phyloP scores from a whole-genome alignment of 2,888 invertebrate species.

The Thyatira batis region DNA sequence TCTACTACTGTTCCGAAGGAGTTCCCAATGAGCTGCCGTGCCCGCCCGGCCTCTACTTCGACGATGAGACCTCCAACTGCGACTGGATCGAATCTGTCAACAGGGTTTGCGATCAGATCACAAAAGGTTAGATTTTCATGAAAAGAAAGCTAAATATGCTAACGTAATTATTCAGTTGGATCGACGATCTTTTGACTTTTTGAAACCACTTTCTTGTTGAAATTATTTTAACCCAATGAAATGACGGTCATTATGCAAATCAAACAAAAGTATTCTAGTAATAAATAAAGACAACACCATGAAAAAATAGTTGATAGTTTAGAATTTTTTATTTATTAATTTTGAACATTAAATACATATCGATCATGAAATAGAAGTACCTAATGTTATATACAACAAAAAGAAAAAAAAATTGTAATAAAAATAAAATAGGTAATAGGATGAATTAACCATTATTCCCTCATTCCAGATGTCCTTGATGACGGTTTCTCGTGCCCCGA shows the following conservation, averaged over 20 bases:
- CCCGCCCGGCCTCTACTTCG: conserved; percentile 89
- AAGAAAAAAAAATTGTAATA: not conserved
- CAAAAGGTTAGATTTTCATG: conserved; percentile 55
- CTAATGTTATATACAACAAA: not conserved
- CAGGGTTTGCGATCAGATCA: conserved; percentile 65
- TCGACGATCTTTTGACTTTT: no score
- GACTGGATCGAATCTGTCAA: conserved; percentile 87
- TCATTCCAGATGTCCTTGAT: conserved; percentile 83
- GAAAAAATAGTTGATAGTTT: no score
- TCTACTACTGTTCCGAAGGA: conserved; percentile 90
- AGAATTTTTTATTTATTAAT: no score
- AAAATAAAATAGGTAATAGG: not conserved
- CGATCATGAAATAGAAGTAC: no score
- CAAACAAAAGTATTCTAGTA: no score
- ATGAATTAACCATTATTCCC: no score
- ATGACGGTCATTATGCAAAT: no score
- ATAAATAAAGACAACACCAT: no score
- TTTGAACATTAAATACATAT: no score
- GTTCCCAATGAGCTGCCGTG: conserved; percentile 85
- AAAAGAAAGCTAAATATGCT: not conserved
- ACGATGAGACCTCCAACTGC: conserved; percentile 87
- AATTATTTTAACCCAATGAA: no score
- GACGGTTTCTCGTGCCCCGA: conserved; percentile 91
- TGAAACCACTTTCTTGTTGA: no score
- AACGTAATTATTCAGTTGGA: no score